phyloP scores from a whole-genome alignment of 2,888 invertebrate species.

The Barypeithes pellucidus region DNA sequence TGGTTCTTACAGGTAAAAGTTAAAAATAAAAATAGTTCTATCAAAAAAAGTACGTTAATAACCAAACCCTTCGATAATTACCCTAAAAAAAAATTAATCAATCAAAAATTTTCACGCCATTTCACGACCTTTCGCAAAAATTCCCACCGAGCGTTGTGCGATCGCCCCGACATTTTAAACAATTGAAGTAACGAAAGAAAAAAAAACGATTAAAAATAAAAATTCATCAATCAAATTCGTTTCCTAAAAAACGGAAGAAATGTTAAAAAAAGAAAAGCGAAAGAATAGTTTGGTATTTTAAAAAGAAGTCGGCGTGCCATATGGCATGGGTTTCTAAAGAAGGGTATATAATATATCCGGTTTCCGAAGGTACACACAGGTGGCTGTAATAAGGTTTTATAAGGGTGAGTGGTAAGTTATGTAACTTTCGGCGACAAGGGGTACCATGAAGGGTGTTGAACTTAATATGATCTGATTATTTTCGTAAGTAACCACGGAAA shows the following conservation, averaged over 20 bases:
- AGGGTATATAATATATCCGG: constrained; percentile 24
- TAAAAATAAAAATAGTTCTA: neutral
- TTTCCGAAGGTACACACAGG: constrained; percentile 33
- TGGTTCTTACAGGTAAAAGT: neutral
- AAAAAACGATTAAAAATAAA: constrained; percentile 44
- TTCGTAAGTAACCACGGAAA: too few species aligned
- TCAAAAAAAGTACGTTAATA: neutral
- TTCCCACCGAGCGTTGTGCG: constrained; percentile 32
- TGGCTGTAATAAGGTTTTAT: constrained; percentile 5
- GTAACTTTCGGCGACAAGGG: too few species aligned
- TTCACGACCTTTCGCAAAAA: constrained; percentile 28
- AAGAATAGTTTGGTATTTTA: constrained; percentile 1
- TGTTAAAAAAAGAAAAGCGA: constrained; percentile 7
- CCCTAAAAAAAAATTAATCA: constrained; percentile 31
- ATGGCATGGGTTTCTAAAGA: constrained; percentile 31
- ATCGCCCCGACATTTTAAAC: constrained; percentile 30
- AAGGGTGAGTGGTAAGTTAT: constrained; percentile 18
- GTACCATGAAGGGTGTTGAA: constrained; percentile 1
- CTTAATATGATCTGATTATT: neutral
- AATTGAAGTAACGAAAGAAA: constrained; percentile 32
- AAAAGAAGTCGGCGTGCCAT: neutral
- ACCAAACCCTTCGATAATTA: constrained; percentile 7
- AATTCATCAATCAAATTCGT: constrained; percentile 39
- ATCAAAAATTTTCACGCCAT: constrained; percentile 46
- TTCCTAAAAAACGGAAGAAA: constrained; percentile 31